Evolutionary conservation across 1,140 invertebrate species (phyloP).

Genomic region (Physella acuta): DNA sequence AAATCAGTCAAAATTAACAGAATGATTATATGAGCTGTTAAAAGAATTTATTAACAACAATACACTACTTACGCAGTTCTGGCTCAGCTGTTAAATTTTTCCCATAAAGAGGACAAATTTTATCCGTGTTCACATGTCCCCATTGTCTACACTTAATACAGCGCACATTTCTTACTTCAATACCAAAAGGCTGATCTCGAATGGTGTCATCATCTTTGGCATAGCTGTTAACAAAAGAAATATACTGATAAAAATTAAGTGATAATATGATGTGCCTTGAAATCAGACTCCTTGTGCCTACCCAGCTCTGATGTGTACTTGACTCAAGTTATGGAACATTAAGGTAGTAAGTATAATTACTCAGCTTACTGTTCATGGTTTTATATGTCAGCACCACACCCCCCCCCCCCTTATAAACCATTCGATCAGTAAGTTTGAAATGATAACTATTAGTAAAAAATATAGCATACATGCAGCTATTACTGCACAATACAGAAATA

Average conservation of each 20-base stretch:
- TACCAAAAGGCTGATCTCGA: conserved; percentile 97
- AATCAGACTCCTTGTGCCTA: not conserved
- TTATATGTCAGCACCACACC: not conserved
- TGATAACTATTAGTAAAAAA: too few relatives aligned
- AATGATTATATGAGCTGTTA: not conserved
- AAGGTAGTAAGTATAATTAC: not conserved
- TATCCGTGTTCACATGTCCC: conserved; percentile 99
- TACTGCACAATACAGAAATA: too few relatives aligned
- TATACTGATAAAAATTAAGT: not conserved
- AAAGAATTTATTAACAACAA: not conserved
- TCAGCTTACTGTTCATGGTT: not conserved
- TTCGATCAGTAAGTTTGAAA: too few relatives aligned
- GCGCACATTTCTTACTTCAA: conserved; percentile 90
- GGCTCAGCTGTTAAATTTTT: conserved; percentile 57
- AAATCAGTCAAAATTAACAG: conserved; percentile 5
- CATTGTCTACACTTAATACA: conserved; percentile 99
- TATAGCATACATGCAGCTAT: too few relatives aligned
- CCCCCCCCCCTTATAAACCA: too few relatives aligned
- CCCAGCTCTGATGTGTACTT: not conserved
- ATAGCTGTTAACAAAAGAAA: conserved; percentile 68
- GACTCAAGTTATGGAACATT: not conserved
- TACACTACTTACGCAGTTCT: conserved; percentile 47
- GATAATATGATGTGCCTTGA: not conserved
- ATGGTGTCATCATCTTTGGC: conserved; percentile 95
- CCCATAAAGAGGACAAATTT: conserved; percentile 86